Percentiles rank a stretch among this genome's conserved stretches.
These are phyloP conservation scores for Dynastes maya DNA, from an alignment of 2,888 invertebrate genomes.

Conservation along the genomic window DNA sequence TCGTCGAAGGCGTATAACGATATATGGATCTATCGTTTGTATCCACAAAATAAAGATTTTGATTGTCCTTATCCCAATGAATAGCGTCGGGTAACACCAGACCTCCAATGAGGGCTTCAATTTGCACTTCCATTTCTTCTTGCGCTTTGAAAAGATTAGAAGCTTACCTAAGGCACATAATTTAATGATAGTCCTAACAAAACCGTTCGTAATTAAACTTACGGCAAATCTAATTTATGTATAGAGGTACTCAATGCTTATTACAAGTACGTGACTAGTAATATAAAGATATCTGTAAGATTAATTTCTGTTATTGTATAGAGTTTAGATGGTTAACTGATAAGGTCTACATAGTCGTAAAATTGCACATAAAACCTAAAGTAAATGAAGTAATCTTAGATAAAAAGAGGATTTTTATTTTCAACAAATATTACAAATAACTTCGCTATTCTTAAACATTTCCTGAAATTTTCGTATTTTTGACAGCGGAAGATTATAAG, in stretches of 20 bases:
- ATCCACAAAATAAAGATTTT: conserved; percentile 51
- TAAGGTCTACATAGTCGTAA: background rate
- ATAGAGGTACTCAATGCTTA: background rate
- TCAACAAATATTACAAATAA: background rate
- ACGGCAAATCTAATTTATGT: background rate
- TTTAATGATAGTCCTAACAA: background rate
- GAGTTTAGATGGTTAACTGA: conserved; percentile 4
- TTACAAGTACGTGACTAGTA: conserved; percentile 6
- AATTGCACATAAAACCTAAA: background rate
- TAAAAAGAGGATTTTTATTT: background rate
- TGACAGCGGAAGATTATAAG: too few species aligned
- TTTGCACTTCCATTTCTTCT: conserved; percentile 36
- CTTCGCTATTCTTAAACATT: background rate
- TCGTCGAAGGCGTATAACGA: conserved; percentile 41
- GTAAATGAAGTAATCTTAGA: conserved; percentile 2
- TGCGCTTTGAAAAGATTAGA: background rate
- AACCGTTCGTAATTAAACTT: background rate
- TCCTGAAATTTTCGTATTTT: background rate
- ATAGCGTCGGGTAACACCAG: conserved; percentile 47
- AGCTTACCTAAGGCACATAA: background rate
- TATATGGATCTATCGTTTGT: conserved; percentile 49
- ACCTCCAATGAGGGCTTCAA: conserved; percentile 46
- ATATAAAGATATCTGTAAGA: background rate
- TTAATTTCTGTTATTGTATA: conserved; percentile 6
- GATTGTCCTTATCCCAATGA: conserved; percentile 48